Evolutionary conservation across 2,888 invertebrate genomes (phyloP), one percentile per base, ranked within the genome.

Genomic region (Blera fallax): DNA sequence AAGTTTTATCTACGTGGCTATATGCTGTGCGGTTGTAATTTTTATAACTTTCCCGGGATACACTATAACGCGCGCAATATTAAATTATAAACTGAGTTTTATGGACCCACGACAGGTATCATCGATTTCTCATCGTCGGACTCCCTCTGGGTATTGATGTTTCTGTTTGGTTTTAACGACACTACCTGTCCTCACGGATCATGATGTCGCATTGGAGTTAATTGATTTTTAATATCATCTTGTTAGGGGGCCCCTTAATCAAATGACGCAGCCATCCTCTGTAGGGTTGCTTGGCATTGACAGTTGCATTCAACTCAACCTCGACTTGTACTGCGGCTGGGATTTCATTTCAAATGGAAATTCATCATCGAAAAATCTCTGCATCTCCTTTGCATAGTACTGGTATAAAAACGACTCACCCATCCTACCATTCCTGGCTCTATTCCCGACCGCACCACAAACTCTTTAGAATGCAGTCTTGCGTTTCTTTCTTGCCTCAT

Each of bases 151-250:
- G 43, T 45, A 65, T 45, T 77, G 40, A 52, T 37, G 82, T 58
- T 48, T 54, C 32, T 50, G 48, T 77, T 76, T 34, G 43, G 29
- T 3, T 60, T 77, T 83, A 72, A 72, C 60, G 58, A 73, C n/a
- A 62, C 67, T 67, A 74, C 52, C 83, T 83, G 50, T 69, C 73
- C 62, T 48, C 62, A 52, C 37, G 32, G 65, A 70, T 65, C 65
- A 62, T 24, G 70, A 82, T 77, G 77, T 77, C 77, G 64, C 76
- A 70, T 32, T 11, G 37, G 3, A 70, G 64, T 77, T 72, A 77
- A 77, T 82, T 81, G 69, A 76, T 76, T 81, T 81, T 82, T 82
- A 77, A 77, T 77, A 77, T 82, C 48, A 70, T 24, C 77, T 58
- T 70, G 65, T 76, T 65, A 58, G 77, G 43, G 54, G 62, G 21